A percentile compares a stretch with the other conserved stretches of the same genome.
Conservation (phyloP, 2,888 invertebrate species). For the Cosmia pyralina region DNA sequence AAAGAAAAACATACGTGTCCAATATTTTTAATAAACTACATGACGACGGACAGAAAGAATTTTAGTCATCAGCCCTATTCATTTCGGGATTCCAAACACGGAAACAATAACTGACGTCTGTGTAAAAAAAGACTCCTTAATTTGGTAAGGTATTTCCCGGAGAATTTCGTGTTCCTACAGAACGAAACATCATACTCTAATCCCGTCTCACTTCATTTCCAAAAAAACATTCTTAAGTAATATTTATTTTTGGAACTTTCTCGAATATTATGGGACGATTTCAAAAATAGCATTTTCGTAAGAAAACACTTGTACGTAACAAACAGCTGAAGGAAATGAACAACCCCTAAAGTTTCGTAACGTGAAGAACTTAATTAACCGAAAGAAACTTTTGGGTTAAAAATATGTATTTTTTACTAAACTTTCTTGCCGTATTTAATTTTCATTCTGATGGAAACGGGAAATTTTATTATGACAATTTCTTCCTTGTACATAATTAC, state of each 20-base stretch:
- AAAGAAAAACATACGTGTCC: too few species aligned
- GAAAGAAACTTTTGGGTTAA: slow-evolving; percentile 58
- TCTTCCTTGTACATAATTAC: slow-evolving; percentile 45
- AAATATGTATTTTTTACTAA: slow-evolving; percentile 57
- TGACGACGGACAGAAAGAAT: too few species aligned
- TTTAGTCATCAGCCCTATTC: background rate
- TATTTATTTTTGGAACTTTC: background rate
- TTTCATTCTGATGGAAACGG: slow-evolving; percentile 40
- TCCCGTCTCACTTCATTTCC: background rate
- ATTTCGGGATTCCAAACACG: slow-evolving; percentile 45
- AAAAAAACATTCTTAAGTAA: background rate
- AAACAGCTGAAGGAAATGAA: slow-evolving; percentile 56
- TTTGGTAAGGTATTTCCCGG: slow-evolving; percentile 42
- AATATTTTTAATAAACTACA: too few species aligned
- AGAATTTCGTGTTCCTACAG: slow-evolving; percentile 18
- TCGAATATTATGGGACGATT: slow-evolving; percentile 5
- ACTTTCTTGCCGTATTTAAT: slow-evolving; percentile 56
- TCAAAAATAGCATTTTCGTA: slow-evolving; percentile 9
- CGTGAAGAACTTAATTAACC: slow-evolving; percentile 64
- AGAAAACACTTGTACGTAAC: slow-evolving; percentile 30
- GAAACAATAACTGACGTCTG: slow-evolving; percentile 54
- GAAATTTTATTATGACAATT: slow-evolving; percentile 54
- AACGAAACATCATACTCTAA: slow-evolving; percentile 11
- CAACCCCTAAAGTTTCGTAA: slow-evolving; percentile 54
- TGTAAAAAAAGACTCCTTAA: slow-evolving; percentile 37